Conservation (phyloP, 2,888 invertebrate species). For the Drosophila nigricruria region DNA sequence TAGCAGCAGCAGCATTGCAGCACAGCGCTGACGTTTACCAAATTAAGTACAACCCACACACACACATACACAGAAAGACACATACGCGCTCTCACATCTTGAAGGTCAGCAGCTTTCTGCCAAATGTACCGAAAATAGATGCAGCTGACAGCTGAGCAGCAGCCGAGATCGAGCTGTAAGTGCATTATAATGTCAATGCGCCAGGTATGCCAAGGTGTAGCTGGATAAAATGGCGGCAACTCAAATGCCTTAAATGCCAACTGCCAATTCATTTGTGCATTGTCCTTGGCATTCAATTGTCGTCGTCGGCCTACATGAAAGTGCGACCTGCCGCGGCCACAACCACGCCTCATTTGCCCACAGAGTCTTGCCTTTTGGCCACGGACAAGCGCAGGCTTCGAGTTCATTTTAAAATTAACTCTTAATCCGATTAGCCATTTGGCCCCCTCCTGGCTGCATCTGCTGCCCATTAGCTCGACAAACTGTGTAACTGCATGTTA, state of each 20-base stretch:
- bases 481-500: neutral
- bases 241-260: constrained; percentile 36
- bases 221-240: neutral
- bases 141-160: constrained; percentile 7
- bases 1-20: neutral
- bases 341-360: neutral
- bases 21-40: constrained; percentile 23
- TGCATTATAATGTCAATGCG: constrained; percentile 6
- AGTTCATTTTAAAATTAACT: neutral
- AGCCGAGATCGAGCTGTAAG: neutral
- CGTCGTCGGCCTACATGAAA: constrained; percentile 1
- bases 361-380: neutral
- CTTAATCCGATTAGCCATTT: neutral
- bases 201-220: neutral
- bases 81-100: neutral
- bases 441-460: neutral
- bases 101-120: constrained; percentile 47
- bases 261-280: constrained; percentile 10
- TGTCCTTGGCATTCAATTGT: constrained; percentile 52
- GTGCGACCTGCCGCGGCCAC: neutral
- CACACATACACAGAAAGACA: neutral
- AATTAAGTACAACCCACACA: constrained; percentile 34
- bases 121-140: constrained; percentile 22
- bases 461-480: neutral
- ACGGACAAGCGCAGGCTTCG: neutral